phyloP scores from a whole-genome alignment of 2,113 vertebrate genomes.

The Chamaetylas fuelleborni region DNA sequence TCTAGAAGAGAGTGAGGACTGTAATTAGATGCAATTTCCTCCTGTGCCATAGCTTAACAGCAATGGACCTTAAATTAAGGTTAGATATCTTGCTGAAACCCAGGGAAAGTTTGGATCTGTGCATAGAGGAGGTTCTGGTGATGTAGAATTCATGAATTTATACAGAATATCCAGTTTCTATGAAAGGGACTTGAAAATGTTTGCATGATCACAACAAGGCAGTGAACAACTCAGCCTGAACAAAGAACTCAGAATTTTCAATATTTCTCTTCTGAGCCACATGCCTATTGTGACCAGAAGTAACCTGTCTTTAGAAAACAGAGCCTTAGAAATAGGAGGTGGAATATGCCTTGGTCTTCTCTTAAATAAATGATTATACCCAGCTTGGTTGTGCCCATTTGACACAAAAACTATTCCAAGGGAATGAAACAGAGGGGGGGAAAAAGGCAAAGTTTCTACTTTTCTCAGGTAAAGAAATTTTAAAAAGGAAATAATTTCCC shows the following conservation, averaged over 20 bases:
- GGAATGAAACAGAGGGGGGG: not conserved
- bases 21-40: conserved; percentile 10
- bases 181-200: not conserved
- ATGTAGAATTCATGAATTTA: not conserved
- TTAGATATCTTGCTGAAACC: not conserved
- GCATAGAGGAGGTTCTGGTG: not conserved
- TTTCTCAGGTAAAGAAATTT: not conserved
- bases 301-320: not conserved
- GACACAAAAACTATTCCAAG: not conserved
- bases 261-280: not conserved
- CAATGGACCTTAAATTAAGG: not conserved
- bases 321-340: not conserved
- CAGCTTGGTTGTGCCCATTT: not conserved
- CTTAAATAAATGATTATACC: not conserved
- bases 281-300: not conserved
- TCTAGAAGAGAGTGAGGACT: not conserved
- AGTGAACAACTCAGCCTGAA: not conserved
- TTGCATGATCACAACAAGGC: not conserved
- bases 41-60: not conserved
- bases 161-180: not conserved
- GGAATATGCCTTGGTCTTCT: not conserved
- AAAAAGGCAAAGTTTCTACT: not conserved
- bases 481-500: not conserved
- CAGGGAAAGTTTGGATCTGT: not conserved
- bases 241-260: not conserved